Percentiles rank a stretch among this genome's conserved stretches.
Evolutionary conservation across 2,113 vertebrate species (phyloP).

Genomic region (Xyliphius kryptos): DNA sequence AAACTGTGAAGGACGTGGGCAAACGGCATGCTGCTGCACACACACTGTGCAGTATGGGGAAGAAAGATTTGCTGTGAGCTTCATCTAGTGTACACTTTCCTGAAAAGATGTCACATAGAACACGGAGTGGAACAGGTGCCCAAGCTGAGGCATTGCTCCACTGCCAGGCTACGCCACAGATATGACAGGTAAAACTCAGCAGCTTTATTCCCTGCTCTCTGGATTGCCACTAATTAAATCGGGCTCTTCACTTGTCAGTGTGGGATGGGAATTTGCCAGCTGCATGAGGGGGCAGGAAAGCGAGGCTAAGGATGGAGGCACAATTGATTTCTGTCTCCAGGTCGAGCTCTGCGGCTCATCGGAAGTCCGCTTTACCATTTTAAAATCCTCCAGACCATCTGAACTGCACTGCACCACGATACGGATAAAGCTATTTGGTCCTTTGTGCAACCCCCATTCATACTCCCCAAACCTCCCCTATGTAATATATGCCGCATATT

Average conservation of each 20-base stretch:
- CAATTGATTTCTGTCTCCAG: slow-evolving; percentile 17
- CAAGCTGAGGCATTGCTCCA: slow-evolving; percentile 4
- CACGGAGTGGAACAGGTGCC: slow-evolving; percentile 21
- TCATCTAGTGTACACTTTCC: slow-evolving; percentile 19
- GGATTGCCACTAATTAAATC: slow-evolving; percentile 38
- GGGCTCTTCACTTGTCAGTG: slow-evolving; percentile 34
- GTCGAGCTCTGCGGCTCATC: neutral
- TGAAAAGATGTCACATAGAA: slow-evolving; percentile 13
- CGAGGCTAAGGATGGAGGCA: neutral
- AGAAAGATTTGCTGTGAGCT: neutral
- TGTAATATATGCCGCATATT: neutral
- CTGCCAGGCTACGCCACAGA: slow-evolving; percentile 4
- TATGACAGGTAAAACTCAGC: slow-evolving; percentile 38
- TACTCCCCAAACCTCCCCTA: neutral
- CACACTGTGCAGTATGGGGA: no score
- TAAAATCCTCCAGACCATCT: slow-evolving; percentile 16
- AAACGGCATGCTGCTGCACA: no score
- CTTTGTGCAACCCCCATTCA: no score
- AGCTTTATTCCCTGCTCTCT: slow-evolving; percentile 30
- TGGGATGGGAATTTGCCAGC: slow-evolving; percentile 32
- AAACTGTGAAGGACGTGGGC: no score
- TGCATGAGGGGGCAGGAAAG: slow-evolving; percentile 3
- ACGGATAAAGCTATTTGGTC: slow-evolving; percentile 2
- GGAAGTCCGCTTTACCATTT: no score
- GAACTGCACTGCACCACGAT: slow-evolving; percentile 6